phyloP scores from a whole-genome alignment of 1,140 invertebrate species.

The Meloidogyne exigua region DNA sequence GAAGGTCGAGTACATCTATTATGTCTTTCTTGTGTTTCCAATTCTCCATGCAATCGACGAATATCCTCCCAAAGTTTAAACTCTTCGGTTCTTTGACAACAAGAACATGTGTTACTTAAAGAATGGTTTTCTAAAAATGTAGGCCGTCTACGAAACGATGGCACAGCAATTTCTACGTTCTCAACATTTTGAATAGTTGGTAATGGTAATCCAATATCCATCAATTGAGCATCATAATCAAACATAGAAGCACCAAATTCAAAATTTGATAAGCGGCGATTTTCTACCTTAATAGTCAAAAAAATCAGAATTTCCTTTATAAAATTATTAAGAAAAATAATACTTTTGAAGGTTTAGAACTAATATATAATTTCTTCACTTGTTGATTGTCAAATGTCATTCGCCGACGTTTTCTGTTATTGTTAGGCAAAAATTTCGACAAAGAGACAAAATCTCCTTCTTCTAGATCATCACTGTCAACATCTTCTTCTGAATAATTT shows the following conservation, averaged over 20 bases:
- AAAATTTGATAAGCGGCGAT: conserved; percentile 15
- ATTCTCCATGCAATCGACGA: conserved; percentile 15
- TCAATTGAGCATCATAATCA: conserved; percentile 20
- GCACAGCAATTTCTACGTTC: conserved; percentile 24
- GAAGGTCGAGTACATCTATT: conserved; percentile 9
- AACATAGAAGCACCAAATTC: conserved; percentile 25
- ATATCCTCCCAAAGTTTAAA: conserved; percentile 7
- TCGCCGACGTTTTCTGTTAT: background rate
- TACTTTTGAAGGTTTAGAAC: conserved; percentile 14
- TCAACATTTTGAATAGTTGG: conserved; percentile 28
- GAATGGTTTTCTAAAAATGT: conserved; percentile 7
- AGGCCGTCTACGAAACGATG: conserved; percentile 4
- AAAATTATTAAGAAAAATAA: background rate
- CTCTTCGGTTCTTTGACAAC: background rate
- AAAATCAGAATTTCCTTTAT: background rate
- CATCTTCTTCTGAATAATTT: background rate
- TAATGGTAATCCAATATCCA: conserved; percentile 23
- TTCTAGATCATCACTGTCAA: conserved; percentile 3
- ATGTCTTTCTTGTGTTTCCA: conserved; percentile 18
- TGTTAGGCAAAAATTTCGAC: background rate
- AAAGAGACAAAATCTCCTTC: conserved; percentile 11
- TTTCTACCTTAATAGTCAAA: background rate
- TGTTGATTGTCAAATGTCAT: conserved; percentile 2
- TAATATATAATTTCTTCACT: background rate
- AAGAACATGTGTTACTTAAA: background rate